Percentiles rank a stretch among this genome's conserved stretches.
phyloP scores from a whole-genome alignment of 2,113 vertebrate genomes.

The Acinonyx jubatus region DNA sequence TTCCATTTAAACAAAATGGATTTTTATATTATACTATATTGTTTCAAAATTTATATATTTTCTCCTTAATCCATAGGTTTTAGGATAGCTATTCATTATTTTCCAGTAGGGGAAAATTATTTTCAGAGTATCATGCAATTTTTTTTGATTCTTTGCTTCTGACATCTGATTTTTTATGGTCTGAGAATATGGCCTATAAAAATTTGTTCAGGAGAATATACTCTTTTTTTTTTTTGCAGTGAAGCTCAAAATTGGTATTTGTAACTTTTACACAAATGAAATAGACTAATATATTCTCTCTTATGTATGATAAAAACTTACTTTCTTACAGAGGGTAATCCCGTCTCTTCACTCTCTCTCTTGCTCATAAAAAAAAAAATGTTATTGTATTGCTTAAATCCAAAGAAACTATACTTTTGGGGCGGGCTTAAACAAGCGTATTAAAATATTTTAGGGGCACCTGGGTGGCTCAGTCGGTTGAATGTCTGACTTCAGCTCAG shows the following conservation, averaged over 20 bases:
- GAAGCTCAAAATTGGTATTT: slow-evolving; percentile 35
- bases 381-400: background rate
- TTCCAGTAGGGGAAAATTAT: background rate
- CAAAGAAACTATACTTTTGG: background rate
- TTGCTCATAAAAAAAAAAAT: background rate
- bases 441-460: background rate
- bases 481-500: too few species aligned
- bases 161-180: background rate
- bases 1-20: background rate
- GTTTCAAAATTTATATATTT: slow-evolving; percentile 33
- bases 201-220: background rate
- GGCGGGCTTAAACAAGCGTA: background rate
- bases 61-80: background rate
- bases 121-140: background rate
- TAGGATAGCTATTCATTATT: background rate
- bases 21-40: background rate
- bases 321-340: background rate
- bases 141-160: background rate
- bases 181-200: background rate
- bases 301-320: background rate
- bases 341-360: background rate
- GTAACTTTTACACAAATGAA: background rate
- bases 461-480: too few species aligned
- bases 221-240: background rate
- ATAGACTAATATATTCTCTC: background rate